Base-by-base conservation (phyloP, 2,888 invertebrate genomes). In the Panorpa germanica region DNA sequence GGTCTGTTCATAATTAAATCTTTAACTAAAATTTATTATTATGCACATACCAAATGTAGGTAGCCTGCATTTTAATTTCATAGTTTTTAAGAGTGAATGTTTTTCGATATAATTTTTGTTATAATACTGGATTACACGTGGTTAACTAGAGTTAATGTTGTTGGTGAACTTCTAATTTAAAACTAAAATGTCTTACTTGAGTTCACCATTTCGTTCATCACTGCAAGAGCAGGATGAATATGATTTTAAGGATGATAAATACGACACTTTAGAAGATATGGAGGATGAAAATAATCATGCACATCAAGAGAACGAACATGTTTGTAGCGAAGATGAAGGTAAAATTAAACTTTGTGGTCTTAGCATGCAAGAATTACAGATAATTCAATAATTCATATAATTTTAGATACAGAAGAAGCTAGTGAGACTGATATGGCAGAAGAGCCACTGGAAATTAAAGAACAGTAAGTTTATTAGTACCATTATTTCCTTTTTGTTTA, bases 401-500 rank as follows among this genome's bases (percentile, higher is more conserved):
- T 46, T 46, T 29, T 43, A 77, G 91, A 91, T 50, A 93, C 93
- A 1, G 93, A 91, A 55, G 93, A 93, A 59, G 91, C 91, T 1
- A 90, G 90, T 53, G 93, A 93, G 55, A 83, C 86, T n/a, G 91
- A 91, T 42, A 70, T 76, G 55, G 75, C 50, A 36, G 48, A 49
- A 38, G 43, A 43, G 28, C 45, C 43, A 7, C 38, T 44, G 33
- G 54, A 55, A 36, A 45, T 55, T 1, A 55, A 53, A 38, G 54
- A 55, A 38, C 52, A 53, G 53, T 55, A 41, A 43, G 28, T 28
- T 31, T 20, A 15, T 17, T 28, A 13, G 24, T 20, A 24, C 9
- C 13, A 9, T 23, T 21, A 7, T 32, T 28, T 16, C 18, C 1
- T n/a, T 14, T 15, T 25, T 10, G 9, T 26, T n/a, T n/a, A 10